Evolutionary conservation across 2,888 invertebrate species (phyloP), one percentile per base, ranked within the genome.

Genomic region (Tiliacea aurago): DNA sequence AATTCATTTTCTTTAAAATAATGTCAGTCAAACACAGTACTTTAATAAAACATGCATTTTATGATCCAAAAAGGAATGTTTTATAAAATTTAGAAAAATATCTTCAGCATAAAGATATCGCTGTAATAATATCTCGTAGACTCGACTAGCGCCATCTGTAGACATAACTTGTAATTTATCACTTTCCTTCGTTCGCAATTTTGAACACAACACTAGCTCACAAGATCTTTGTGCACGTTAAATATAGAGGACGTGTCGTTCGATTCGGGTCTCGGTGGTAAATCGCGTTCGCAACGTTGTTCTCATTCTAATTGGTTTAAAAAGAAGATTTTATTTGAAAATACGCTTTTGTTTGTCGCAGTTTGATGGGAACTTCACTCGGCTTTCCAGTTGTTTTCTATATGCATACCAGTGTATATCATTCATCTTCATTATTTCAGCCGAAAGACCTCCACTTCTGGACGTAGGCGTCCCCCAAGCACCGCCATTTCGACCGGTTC

Each of bases 61-160:
- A 56, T 20, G 43, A 53, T 62, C n/a, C 55, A 51, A 62, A n/a
- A 5, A 37, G 10, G 13, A 49, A 64, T 5, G 13, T 20, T 51
- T 47, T 33, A 10, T 71, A 56, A 43, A 62, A 45, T 59, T 4
- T 67, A 67, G 10, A 53, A 51, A 47, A 59, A 49, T 68, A 49
- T 64, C 28, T 61, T 55, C 23, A 43, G 49, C 13, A 28, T 51
- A 58, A 74, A 74, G 51, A 66, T 41, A 61, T 41, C 41, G 41
- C 28, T 37, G 18, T n/a, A n/a, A n/a, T 18, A 13, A 61, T 65
- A 59, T 53, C 49, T 67, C 58, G 62, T 11, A 18, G 62, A 65
- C 15, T 59, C 33, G 41, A 56, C 37, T 64, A 85, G 62, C 86
- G 86, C 85, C 86, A 86, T 86, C 86, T 86, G 58, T 82, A 72